Conservation (phyloP, 2,888 invertebrate genomes). For the Eugnorisma glareosa region DNA sequence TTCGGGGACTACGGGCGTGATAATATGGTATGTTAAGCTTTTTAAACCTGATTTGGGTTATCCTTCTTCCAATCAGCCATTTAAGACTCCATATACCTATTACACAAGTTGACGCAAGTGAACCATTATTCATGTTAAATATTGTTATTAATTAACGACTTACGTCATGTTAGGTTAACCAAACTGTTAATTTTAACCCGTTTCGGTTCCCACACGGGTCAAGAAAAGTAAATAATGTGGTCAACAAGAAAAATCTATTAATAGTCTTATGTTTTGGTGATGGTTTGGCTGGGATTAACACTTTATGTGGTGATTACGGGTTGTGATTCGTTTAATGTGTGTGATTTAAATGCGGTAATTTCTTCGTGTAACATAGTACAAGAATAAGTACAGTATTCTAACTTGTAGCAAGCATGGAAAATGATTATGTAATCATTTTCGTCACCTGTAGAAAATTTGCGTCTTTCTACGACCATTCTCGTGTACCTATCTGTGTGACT, state of each 20-base stretch:
- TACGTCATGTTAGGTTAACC: conserved; percentile 64
- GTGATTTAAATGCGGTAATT: conserved; percentile 31
- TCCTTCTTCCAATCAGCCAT: conserved; percentile 35
- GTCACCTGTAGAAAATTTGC: not conserved
- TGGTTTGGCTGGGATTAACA: conserved; percentile 19
- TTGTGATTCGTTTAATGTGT: conserved; percentile 16
- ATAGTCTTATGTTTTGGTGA: conserved; percentile 44
- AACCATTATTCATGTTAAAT: conserved; percentile 64
- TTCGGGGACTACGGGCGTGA: too few relatives aligned
- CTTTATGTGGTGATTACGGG: conserved; percentile 42
- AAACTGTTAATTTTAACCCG: conserved; percentile 67
- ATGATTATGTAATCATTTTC: not conserved
- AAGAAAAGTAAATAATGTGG: conserved; percentile 58
- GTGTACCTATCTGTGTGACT: too few relatives aligned
- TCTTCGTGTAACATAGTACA: not conserved
- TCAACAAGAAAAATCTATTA: conserved; percentile 60
- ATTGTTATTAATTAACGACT: conserved; percentile 67
- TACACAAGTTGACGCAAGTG: conserved; percentile 44
- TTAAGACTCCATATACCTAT: too few relatives aligned
- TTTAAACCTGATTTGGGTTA: conserved; percentile 27
- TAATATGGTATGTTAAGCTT: too few relatives aligned
- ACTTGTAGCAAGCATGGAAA: not conserved
- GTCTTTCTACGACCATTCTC: not conserved
- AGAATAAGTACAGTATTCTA: not conserved
- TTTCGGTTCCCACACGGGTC: conserved; percentile 67